Evolutionary conservation across 2,113 vertebrate genomes (phyloP).

Genomic region (Trachemys scripta): DNA sequence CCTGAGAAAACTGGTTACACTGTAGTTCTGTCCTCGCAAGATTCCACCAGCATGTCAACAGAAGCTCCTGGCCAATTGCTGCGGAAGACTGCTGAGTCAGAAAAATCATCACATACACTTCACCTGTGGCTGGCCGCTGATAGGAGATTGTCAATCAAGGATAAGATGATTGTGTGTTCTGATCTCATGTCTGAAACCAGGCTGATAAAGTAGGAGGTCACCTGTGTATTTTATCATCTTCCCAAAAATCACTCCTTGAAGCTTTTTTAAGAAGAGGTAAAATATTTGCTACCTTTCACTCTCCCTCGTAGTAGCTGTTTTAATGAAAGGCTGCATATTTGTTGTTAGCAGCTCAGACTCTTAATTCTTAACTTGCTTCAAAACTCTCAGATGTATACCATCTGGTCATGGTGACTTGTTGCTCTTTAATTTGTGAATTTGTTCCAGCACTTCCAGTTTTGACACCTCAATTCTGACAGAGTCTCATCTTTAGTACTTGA

Average conservation of each 20-base stretch:
- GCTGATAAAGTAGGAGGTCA: conserved; percentile 42
- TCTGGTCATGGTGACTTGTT: conserved; percentile 80
- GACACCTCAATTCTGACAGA: conserved; percentile 77
- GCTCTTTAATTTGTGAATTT: conserved; percentile 80
- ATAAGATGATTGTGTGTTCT: background rate
- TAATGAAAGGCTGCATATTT: conserved; percentile 76
- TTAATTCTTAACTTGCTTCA: conserved; percentile 74
- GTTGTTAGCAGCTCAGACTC: conserved; percentile 71
- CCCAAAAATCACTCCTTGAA: conserved; percentile 38
- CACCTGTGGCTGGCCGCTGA: background rate
- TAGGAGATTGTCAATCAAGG: background rate
- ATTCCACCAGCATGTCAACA: background rate
- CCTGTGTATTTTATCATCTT: conserved; percentile 55
- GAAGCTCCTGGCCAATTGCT: background rate
- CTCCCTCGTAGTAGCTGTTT: conserved; percentile 62
- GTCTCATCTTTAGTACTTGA: conserved; percentile 75
- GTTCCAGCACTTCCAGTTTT: conserved; percentile 79
- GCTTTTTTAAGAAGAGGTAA: conserved; percentile 40
- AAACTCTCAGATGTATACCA: conserved; percentile 79
- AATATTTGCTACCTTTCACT: conserved; percentile 65
- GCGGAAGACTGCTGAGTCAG: conserved; percentile 16
- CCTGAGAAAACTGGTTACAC: background rate
- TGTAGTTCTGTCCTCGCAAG: conserved; percentile 17
- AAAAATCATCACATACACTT: rapidly evolving
- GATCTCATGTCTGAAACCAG: conserved; percentile 17